Base-by-base conservation (phyloP, 1,140 invertebrate species). In the Ceratina calcarata region DNA sequence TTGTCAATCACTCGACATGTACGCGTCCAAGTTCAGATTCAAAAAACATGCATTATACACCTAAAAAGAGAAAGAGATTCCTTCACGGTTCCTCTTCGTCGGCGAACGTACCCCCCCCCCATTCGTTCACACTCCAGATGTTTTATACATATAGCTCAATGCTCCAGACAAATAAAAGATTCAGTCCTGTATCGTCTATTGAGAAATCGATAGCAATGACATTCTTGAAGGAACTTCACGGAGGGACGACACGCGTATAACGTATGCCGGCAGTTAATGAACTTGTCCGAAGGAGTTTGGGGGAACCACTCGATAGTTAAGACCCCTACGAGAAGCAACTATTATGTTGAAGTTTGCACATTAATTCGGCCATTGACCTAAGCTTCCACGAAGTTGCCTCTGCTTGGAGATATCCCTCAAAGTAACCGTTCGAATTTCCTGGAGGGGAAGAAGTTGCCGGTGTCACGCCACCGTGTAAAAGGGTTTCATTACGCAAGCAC, bases 301-400 rank as follows among this genome's bases (percentile, higher is more conserved):
- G 37, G 37, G 72, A 81, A 82, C 78, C 67, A 74, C 69, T 82
- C 82, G 85, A 87, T 87, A 87, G 86, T 85, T 87, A 87, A 87
- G 86, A 87, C 74, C 85, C 76, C 60, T 69, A 81, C 80, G 73
- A 81, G 82, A 62, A 82, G 81, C 85, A 87, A 86, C 86, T 87
- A 87, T 87, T 87, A 87, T 84, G 77, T 85, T 75, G 80, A 87
- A 87, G 86, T 87, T 87, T 87, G 85, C 85, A 78, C 85, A 87
- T 87, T 87, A 87, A 87, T 87, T 87, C 86, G 82, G 83, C 76
- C 80, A 78, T 87, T 87, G 82, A 83, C 86, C 74, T 69, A 57
- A 80, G 84, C 80, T 61, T 53, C 37, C 58, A 15, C 22, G 61
- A 86, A 86, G 78, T 86, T 83, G 45, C 55, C 66, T 49, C 78